phyloP scores from a whole-genome alignment of 2,888 invertebrate genomes.

The Ophion costatus region DNA sequence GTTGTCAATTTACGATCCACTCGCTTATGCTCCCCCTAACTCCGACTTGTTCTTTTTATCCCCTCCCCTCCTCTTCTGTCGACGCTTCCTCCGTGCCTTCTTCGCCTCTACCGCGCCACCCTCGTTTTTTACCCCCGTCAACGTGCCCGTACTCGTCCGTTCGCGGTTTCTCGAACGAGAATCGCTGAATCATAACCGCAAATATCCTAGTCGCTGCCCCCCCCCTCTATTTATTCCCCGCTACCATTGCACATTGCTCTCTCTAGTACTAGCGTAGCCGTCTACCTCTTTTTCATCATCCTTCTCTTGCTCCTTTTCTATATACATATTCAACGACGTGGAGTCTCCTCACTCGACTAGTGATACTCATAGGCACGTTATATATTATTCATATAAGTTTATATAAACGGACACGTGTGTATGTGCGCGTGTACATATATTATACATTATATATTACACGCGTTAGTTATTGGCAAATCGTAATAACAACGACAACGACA shows the following conservation, averaged over 20 bases:
- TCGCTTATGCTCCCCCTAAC: background rate
- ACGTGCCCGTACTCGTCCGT: conserved; percentile 45
- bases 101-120: background rate
- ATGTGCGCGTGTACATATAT: too few relatives aligned
- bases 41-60: conserved; percentile 8
- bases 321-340: background rate
- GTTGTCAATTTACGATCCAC: conserved; percentile 22
- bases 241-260: background rate
- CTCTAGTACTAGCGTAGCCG: background rate
- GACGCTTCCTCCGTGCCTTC: background rate
- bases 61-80: background rate
- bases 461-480: too few relatives aligned
- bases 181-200: conserved; percentile 77
- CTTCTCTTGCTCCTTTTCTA: background rate
- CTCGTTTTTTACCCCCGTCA: conserved; percentile 6
- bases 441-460: too few relatives aligned
- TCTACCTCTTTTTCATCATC: background rate
- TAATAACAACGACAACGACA: too few relatives aligned
- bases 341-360: background rate
- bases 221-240: background rate
- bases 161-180: conserved; percentile 41
- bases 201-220: conserved; percentile 69
- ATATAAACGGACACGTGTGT: too few relatives aligned
- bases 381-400: background rate
- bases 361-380: background rate